Evolutionary conservation across 2,888 invertebrate species (phyloP).

Genomic region (Mellilla xanthometata): DNA sequence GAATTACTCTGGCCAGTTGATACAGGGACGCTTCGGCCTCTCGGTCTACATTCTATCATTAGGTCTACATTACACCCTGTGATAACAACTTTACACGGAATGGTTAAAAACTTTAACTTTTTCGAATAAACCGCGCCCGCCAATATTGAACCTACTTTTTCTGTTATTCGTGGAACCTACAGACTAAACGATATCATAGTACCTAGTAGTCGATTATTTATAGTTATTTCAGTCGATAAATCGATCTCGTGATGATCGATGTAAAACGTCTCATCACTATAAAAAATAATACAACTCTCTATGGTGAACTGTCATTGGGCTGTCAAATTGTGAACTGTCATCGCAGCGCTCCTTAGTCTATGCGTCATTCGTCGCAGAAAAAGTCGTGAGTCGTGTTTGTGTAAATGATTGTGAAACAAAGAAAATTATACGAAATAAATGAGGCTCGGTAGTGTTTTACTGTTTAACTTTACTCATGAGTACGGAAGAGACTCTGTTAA

Average conservation of each 20-base stretch:
- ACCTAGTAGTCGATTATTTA: no score
- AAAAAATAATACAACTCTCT: conserved; percentile 8
- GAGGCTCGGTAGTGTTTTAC: conserved; percentile 72
- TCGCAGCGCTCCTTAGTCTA: conserved; percentile 49
- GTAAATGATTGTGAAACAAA: conserved; percentile 80
- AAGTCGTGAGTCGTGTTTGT: conserved; percentile 70
- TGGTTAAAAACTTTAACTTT: no score
- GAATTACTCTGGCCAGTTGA: no score
- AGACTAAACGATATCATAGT: no score
- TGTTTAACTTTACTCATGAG: conserved; percentile 81
- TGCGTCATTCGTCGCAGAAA: conserved; percentile 45
- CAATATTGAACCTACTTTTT: no score
- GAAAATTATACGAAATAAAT: conserved; percentile 78
- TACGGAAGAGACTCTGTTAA: conserved; percentile 84
- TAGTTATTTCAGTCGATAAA: not conserved
- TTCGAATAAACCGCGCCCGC: no score
- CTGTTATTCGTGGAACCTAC: no score
- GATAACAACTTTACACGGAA: no score
- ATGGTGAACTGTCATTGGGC: not conserved
- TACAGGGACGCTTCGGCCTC: no score
- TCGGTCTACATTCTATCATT: no score
- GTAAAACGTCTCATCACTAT: conserved; percentile 6
- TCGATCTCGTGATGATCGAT: conserved; percentile 10
- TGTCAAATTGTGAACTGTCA: conserved; percentile 39
- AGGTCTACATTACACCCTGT: no score